phyloP scores from a whole-genome alignment of 1,140 invertebrate species.

The Bombyx mori region DNA sequence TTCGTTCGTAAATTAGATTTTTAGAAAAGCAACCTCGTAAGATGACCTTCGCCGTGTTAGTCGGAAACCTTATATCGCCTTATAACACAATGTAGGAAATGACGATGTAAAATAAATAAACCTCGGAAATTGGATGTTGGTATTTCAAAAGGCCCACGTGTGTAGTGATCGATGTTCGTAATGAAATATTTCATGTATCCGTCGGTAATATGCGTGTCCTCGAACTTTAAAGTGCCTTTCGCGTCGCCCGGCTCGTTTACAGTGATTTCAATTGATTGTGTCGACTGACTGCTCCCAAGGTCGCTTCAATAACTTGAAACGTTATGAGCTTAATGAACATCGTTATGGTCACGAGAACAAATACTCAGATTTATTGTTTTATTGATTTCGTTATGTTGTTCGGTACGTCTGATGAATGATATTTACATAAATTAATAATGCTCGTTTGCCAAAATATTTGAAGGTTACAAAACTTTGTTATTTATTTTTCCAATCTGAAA shows the following conservation, averaged over 20 bases:
- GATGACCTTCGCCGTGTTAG: too few relatives aligned
- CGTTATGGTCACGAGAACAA: too few relatives aligned
- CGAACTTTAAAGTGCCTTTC: conserved; percentile 14
- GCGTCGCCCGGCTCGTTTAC: conserved; percentile 6
- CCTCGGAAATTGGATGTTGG: conserved; percentile 18
- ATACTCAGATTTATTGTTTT: too few relatives aligned
- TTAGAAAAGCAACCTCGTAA: too few relatives aligned
- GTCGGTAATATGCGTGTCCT: conserved; percentile 6
- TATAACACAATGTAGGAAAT: not conserved
- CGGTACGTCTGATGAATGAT: too few relatives aligned
- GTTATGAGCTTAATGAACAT: not conserved
- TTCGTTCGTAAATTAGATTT: too few relatives aligned
- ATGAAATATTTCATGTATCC: conserved; percentile 18
- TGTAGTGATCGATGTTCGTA: conserved; percentile 17
- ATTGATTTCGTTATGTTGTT: too few relatives aligned
- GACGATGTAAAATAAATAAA: conserved; percentile 6
- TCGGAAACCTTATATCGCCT: not conserved
- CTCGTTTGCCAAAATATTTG: too few relatives aligned
- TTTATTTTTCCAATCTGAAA: too few relatives aligned
- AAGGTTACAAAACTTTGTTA: too few relatives aligned
- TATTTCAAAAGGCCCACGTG: conserved; percentile 19
- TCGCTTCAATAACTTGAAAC: not conserved
- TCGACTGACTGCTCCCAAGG: conserved; percentile 11
- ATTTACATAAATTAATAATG: too few relatives aligned
- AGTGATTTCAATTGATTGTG: conserved; percentile 11